A percentile compares a stretch with the other conserved stretches of the same genome.
phyloP scores from a whole-genome alignment of 2,113 vertebrate species.

The Halichoeres trimaculatus region DNA sequence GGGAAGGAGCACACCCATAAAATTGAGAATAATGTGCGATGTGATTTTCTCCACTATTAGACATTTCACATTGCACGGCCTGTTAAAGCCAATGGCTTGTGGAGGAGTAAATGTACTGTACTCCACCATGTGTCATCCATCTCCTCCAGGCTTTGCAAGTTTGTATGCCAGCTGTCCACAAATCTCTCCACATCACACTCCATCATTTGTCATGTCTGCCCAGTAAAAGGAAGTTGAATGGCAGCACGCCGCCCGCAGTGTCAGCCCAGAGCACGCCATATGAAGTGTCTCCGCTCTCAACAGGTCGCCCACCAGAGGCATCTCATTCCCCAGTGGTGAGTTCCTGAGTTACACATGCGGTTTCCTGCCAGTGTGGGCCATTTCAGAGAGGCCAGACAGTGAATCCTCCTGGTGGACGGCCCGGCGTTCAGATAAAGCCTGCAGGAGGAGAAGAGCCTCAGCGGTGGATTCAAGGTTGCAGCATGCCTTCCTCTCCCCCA shows the following conservation, averaged over 20 bases:
- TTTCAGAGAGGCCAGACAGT: slow-evolving; percentile 35
- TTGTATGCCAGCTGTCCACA: slow-evolving; percentile 66
- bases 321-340: slow-evolving; percentile 38
- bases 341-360: background rate
- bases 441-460: slow-evolving; percentile 25
- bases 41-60: slow-evolving; percentile 72
- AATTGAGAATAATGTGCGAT: slow-evolving; percentile 70
- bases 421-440: slow-evolving; percentile 32
- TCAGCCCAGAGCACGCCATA: slow-evolving; percentile 26
- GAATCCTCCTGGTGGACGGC: slow-evolving; percentile 29
- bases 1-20: slow-evolving; percentile 61
- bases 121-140: slow-evolving; percentile 69
- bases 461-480: slow-evolving; percentile 14
- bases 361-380: slow-evolving; percentile 17
- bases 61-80: slow-evolving; percentile 60
- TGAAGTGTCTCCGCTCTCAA: slow-evolving; percentile 33
- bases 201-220: slow-evolving; percentile 61
- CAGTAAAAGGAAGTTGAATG: slow-evolving; percentile 45
- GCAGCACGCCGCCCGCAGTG: slow-evolving; percentile 30
- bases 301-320: slow-evolving; percentile 52
- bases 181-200: slow-evolving; percentile 48
- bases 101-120: slow-evolving; percentile 68
- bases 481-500: slow-evolving; percentile 9
- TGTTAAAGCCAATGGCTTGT: slow-evolving; percentile 70
- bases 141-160: slow-evolving; percentile 56